Evolutionary conservation across 2,888 invertebrate species (phyloP).

Genomic region (Geophilus truncorum): DNA sequence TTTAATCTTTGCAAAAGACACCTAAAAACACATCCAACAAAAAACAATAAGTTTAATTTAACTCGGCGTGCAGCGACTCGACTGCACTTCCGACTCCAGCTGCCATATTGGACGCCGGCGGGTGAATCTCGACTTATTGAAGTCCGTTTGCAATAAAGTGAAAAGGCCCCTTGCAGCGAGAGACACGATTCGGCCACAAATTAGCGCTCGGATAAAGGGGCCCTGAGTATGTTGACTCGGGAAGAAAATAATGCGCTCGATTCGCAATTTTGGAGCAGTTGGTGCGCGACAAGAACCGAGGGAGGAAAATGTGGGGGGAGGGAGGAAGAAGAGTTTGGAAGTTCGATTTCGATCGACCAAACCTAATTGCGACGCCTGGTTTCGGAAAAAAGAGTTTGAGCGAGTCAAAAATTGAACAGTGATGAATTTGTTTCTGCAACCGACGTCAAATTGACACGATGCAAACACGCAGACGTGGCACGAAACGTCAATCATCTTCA

Average conservation of each 20-base stretch:
- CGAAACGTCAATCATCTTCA: slow-evolving; percentile 18
- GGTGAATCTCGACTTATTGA: slow-evolving; percentile 3
- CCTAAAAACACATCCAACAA: too few relatives aligned
- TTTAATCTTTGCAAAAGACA: too few relatives aligned
- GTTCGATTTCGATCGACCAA: not conserved
- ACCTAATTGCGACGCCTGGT: not conserved
- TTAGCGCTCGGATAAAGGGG: not conserved
- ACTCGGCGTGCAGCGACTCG: not conserved
- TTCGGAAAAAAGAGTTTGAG: not conserved
- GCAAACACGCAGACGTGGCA: not conserved
- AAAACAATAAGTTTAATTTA: slow-evolving; percentile 22
- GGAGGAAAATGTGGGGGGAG: too few relatives aligned
- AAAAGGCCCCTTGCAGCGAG: slow-evolving; percentile 7
- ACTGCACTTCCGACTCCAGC: slow-evolving; percentile 18
- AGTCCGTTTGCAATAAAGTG: slow-evolving; percentile 27
- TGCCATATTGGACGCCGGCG: slow-evolving; percentile 22
- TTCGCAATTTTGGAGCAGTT: not conserved
- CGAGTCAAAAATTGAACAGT: not conserved
- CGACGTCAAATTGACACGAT: not conserved
- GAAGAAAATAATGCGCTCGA: not conserved
- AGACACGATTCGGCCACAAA: slow-evolving; percentile 15
- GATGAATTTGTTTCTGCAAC: slow-evolving; percentile 19
- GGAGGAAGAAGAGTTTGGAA: too few relatives aligned
- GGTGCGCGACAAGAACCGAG: not conserved
- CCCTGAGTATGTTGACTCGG: not conserved